A percentile compares a stretch with the other conserved stretches of the same genome.
These are phyloP conservation scores for Tetraneura akinire DNA, from an alignment of 1,140 invertebrate genomes.

Conservation along the genomic window DNA sequence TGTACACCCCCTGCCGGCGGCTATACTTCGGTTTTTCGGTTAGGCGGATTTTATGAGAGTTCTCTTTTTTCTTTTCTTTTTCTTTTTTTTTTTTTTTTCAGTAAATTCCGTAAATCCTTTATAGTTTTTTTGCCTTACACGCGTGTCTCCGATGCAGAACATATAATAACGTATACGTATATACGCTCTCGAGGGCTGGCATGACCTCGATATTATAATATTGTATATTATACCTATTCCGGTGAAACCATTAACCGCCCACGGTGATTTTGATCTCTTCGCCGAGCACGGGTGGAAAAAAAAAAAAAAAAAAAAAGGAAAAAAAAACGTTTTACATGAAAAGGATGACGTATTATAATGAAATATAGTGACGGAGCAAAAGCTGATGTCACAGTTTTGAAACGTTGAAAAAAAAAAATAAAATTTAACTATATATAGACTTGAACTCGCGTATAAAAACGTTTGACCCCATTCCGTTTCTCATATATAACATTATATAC, in stretches of 20 bases:
- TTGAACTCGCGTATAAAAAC: neutral
- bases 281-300: slow-evolving; percentile 2
- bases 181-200: slow-evolving; percentile 32
- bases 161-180: too few relatives aligned
- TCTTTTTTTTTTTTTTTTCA: slow-evolving; percentile 6
- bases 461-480: neutral
- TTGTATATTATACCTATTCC: neutral
- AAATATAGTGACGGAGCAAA: neutral
- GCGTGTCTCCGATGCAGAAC: slow-evolving; percentile 10
- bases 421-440: neutral
- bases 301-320: neutral
- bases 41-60: slow-evolving; percentile 16
- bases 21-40: neutral
- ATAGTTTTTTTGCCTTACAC: too few relatives aligned
- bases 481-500: too few relatives aligned
- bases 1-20: neutral
- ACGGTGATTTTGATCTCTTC: slow-evolving; percentile 47
- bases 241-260: slow-evolving; percentile 44
- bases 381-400: neutral
- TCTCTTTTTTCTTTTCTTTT: neutral
- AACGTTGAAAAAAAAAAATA: slow-evolving; percentile 22
- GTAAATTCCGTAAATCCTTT: too few relatives aligned
- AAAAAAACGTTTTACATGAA: slow-evolving; percentile 44
- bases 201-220: slow-evolving; percentile 47
- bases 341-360: neutral